phyloP scores from a whole-genome alignment of 2,888 invertebrate species.

The Morpho achilles region DNA sequence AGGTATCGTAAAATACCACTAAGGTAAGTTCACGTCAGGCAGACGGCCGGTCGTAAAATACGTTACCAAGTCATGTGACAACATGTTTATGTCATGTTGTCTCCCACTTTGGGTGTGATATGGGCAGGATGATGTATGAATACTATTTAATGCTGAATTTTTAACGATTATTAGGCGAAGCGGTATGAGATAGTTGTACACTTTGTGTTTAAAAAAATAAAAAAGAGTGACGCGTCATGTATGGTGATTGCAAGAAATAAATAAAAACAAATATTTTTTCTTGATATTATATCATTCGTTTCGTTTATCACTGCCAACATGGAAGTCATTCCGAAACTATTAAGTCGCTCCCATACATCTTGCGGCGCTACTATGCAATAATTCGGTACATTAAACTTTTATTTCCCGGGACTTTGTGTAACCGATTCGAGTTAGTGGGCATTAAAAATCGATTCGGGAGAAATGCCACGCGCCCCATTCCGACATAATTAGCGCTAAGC shows the following conservation, averaged over 20 bases:
- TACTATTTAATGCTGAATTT: background rate
- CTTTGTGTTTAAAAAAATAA: too few relatives aligned
- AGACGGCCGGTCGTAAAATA: too few relatives aligned
- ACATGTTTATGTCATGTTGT: too few relatives aligned
- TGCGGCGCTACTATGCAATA: conserved; percentile 26
- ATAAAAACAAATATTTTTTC: too few relatives aligned
- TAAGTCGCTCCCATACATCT: conserved; percentile 16
- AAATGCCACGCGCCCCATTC: conserved; percentile 43
- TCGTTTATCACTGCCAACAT: background rate
- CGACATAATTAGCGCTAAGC: conserved; percentile 59
- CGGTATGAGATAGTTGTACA: too few relatives aligned
- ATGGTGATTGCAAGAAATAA: too few relatives aligned
- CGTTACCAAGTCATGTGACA: too few relatives aligned
- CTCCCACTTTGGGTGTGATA: too few relatives aligned
- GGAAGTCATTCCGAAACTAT: conserved; percentile 17
- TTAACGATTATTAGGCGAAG: too few relatives aligned
- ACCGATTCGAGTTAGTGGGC: conserved; percentile 22
- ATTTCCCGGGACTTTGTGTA: conserved; percentile 31
- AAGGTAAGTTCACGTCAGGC: too few relatives aligned
- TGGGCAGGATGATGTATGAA: background rate
- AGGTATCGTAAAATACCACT: too few relatives aligned
- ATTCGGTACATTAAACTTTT: conserved; percentile 34
- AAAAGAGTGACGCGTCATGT: too few relatives aligned
- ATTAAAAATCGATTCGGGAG: conserved; percentile 28
- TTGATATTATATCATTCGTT: background rate